Evolutionary conservation across 2,113 vertebrate genomes (phyloP).

Genomic region (Pygoscelis adeliae): DNA sequence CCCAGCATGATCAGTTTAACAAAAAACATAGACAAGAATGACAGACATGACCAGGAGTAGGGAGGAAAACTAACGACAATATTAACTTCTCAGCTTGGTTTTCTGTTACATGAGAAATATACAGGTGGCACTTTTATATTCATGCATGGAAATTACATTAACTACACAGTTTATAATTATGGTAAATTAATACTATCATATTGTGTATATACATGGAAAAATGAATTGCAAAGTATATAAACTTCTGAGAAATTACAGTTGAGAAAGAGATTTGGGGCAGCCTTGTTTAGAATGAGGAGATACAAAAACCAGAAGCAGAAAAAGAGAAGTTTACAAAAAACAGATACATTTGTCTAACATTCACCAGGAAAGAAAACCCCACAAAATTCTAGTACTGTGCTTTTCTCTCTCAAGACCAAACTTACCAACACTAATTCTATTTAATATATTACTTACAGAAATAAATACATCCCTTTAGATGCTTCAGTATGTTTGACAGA

Average conservation of each 20-base stretch:
- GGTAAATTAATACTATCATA: neutral
- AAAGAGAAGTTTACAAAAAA: neutral
- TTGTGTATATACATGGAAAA: neutral
- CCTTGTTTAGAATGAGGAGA: neutral
- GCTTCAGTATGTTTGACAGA: neutral
- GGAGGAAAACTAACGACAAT: neutral
- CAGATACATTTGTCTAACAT: neutral
- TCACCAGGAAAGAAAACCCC: neutral
- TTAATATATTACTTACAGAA: neutral
- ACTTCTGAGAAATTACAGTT: neutral
- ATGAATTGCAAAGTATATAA: neutral
- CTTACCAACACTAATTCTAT: neutral
- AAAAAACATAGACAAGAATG: neutral
- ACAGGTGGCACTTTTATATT: neutral
- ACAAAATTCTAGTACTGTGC: neutral
- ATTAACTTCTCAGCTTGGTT: neutral
- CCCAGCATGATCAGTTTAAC: neutral
- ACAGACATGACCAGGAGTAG: neutral
- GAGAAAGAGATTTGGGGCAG: neutral
- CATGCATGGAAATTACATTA: neutral
- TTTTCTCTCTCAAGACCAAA: neutral
- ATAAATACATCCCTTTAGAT: neutral
- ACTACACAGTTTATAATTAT: neutral
- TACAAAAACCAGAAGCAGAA: neutral
- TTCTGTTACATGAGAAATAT: neutral